Base-by-base conservation (phyloP, 2,797 vertebrate genomes). In the Epinephelus coioides region DNA sequence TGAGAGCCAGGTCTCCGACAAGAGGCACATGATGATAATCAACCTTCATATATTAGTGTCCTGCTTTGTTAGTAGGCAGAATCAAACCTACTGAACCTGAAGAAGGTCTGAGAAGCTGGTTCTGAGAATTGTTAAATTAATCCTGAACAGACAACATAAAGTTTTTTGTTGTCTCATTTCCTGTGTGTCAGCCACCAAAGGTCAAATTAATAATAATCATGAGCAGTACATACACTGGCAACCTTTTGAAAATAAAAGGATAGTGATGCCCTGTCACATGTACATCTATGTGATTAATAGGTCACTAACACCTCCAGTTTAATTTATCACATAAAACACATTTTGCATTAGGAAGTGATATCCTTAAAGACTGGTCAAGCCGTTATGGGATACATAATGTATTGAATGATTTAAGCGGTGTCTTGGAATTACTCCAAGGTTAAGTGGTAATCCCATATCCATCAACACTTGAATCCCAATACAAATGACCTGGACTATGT, bases 361-460 rank as follows among this genome's bases (percentile, higher is more conserved):
- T 91, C 89, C 86, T 89, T 88, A 92, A 95, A 92, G 90, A 91
- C 82, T 90, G 92, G 90, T 94, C 93, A 93, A 86, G 84, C 77
- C 73, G 75, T 93, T 94, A 94, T 86, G 76, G 88, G 87, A 92
- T 72, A 88, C 86, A 87, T 86, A 90, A 94, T 93, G 90, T 82
- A 90, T 89, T 82, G 72, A 82, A 90, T 88, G 90, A 94, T 92
- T 94, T 83, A 91, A 91, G 70, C 27, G 66, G 79, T 74, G 82
- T 86, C 90, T 93, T 95, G 93, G 93, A 95, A 91, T 90, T 86
- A 88, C 86, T 91, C 92, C 95, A 95, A 95, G 95, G 95, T 95
- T 95, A 96, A 96, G 95, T 95, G 94, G 90, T 88, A 90, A 94
- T 94, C 92, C 92, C 86, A 92, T 93, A 95, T 96, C 92, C 85